Percentiles rank a stretch among this genome's conserved stretches.
Conservation (phyloP, 2,888 invertebrate species). For the Unio delphinus region DNA sequence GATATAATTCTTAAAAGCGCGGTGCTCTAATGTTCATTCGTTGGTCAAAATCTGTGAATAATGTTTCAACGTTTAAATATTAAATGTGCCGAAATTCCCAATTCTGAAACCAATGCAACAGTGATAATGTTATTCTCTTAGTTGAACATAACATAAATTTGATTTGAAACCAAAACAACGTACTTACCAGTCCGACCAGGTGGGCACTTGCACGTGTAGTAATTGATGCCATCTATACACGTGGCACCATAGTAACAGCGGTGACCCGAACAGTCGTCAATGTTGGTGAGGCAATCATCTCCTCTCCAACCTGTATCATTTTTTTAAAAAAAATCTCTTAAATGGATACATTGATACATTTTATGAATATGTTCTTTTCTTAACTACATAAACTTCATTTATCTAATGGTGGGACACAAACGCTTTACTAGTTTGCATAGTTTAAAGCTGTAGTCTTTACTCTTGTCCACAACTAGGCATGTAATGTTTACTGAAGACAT, state of each 20-base stretch:
- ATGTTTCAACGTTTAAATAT: not conserved
- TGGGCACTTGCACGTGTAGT: constrained; percentile 91
- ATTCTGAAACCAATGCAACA: not conserved
- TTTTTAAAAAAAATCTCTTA: not conserved
- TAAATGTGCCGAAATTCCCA: not conserved
- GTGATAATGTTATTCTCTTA: too few species aligned
- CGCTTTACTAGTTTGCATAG: too few species aligned
- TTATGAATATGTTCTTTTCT: not conserved
- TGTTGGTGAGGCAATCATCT: constrained; percentile 75
- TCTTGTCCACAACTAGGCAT: too few species aligned
- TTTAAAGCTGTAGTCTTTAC: too few species aligned
- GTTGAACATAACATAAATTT: too few species aligned
- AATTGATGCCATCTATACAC: constrained; percentile 89
- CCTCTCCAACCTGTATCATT: constrained; percentile 50
- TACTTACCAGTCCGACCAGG: constrained; percentile 75
- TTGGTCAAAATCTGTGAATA: not conserved
- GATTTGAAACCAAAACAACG: not conserved
- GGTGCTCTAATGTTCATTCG: too few species aligned
- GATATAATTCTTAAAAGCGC: too few species aligned
- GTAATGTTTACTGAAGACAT: too few species aligned
- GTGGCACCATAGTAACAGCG: constrained; percentile 91
- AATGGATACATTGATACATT: not conserved
- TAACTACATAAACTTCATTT: not conserved
- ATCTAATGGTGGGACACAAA: too few species aligned
- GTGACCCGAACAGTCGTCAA: constrained; percentile 89